Evolutionary conservation across 1,140 invertebrate species (phyloP), one percentile per base, ranked within the genome.

Genomic region (Drusus annulatus): DNA sequence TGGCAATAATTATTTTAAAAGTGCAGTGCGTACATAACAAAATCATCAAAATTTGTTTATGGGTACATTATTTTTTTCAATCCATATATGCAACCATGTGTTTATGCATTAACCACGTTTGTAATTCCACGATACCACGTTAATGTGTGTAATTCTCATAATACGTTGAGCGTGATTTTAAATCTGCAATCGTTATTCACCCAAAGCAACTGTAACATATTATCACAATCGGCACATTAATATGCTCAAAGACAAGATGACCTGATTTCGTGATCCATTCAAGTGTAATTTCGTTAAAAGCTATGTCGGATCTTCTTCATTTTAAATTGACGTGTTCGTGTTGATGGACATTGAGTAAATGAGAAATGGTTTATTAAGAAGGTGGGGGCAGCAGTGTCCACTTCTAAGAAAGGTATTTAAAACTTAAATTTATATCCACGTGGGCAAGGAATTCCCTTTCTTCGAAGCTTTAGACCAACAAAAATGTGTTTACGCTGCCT

Each of bases 121-220:
- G 36, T 13, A 13, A 45, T 45, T 45, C 36, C 58, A 60, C 21
- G 58, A 60, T 60, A 23, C 58, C 10, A 45, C 8, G 36, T 23
- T 56, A 74, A 74, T 74, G 51, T 16, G 17, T 23, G 71, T 56
- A 74, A 74, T 54, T 74, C 25, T 58, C 81, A 21, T 62, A 84
- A 80, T 79, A 80, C 68, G 79, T 81, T 76, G 50, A 78, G 54
- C 58, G 76, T 84, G 84, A 85, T 85, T 82, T 76, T 81, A 79
- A 79, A 78, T 77, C 68, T 79, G 80, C 84, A 85, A 84, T 63
- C 56, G 60, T 73, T n/a, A n/a, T n/a, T 15, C 52, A 6, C 10
- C 36, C 45, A 51, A 21, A 56, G 19, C 54, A 56, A 45, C 36
- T 45, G 36, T 8, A 45, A 45, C 36, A 45, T 45, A 45, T 36